Evolutionary conservation across 92 coral and sea anemone genomes (phyloP), one percentile per base, ranked within the genome.

Genomic region (Virgularia gustaviana): DNA sequence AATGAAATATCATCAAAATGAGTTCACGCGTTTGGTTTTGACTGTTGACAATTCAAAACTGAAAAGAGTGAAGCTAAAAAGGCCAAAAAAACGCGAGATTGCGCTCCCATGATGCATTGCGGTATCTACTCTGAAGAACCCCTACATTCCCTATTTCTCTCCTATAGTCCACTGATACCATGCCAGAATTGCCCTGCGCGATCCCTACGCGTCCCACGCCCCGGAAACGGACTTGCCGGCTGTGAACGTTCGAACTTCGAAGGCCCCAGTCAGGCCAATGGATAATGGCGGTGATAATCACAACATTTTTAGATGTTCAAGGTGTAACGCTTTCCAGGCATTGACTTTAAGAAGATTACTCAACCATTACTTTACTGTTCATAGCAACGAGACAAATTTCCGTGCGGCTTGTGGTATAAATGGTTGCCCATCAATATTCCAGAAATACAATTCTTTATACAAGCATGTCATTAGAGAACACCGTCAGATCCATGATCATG

Each of bases 391-490:
- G 33, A 55, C 62, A 19, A 55, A 55, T 19, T 1, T 55, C 31
- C 62, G 62, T 20, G 62, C 31, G 2, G 62, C 31, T 0, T 55
- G 62, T 55, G 62, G 62, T 19, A 36, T 55, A 3, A 55, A 55
- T 55, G 28, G n/a, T 10, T 55, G 62, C 31, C 62, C 62, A 55
- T 33, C 62, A 55, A 55, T 20, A 8, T 25, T 55, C 31, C 27
- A 33, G 33, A 55, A 55, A 55, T 55, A 55, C 36, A 55, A 55
- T 55, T 55, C 62, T 1, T 55, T 55, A 22, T 55, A 55, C 62
- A 55, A 55, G 62, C 62, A 55, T 55, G 62, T 55, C 4, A 55
- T 18, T 25, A 55, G 62, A 55, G 34, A 55, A 22, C 62, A 55
- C n/a, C 34, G 62, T 55, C 34, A 55, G 15, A 22, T 5, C 33